Base-by-base conservation (phyloP, 2,113 vertebrate species). In the Pterophyllum scalare region DNA sequence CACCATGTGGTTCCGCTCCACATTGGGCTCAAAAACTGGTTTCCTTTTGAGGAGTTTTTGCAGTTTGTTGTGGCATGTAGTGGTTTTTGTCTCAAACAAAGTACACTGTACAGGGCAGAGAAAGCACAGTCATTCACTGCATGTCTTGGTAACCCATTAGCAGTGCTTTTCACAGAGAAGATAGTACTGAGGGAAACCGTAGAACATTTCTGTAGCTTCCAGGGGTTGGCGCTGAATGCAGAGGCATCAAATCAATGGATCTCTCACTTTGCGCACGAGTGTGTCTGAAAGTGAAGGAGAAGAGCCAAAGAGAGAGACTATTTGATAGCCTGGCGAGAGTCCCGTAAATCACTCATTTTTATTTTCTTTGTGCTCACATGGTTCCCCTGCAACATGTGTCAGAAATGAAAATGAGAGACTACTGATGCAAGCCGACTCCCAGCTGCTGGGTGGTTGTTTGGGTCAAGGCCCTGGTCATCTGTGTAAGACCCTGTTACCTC, bases 401-500 rank as follows among this genome's bases (percentile, higher is more conserved):
- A 28, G 72, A 88, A 88, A 65, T 65, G 49, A 85, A 80, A 84
- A 81, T 40, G 80, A 89, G 80, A 13, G 26, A 43, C 24, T 60
- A 10, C n/a, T 38, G 40, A 81, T 59, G 20, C 49, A 77, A 82
- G 64, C 81, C 35, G 43, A 70, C 87, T 89, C 87, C 77, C 72
- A 58, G 85, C 57, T 81, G 81, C 79, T 60, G 64, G 67, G 79
- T 83, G 79, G 88, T 94, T 87, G 90, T 90, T 91, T 78, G 82
- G 86, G 77, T 86, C 64, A 52, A 56, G 12, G 59, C 82, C 88
- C 88, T 67, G 86, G 89, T 94, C 87, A 87, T 78, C 89, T 90
- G 88, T 87, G 86, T 91, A 87, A 88, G 90, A 93, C 86, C 87
- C 89, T 84, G 91, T 93, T 94, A 90, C 92, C 93, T 88, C 80